phyloP scores from a whole-genome alignment of 2,888 invertebrate species.

The Polia nebulosa region DNA sequence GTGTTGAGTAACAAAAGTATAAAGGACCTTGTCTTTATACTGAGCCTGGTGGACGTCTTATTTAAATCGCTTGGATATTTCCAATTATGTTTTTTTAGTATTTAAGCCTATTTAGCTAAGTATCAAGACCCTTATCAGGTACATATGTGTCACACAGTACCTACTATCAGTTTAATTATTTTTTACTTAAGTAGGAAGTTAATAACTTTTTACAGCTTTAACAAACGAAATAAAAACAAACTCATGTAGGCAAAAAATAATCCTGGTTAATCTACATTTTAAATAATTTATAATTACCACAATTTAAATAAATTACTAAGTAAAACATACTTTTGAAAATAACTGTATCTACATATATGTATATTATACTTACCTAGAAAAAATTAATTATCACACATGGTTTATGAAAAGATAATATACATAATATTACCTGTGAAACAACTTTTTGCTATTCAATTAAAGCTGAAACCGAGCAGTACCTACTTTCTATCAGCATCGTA shows the following conservation, averaged over 20 bases:
- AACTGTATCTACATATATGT: too few species aligned
- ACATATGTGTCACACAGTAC: too few species aligned
- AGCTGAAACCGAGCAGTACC: conserved; percentile 1
- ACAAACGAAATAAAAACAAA: neutral
- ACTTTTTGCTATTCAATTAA: conserved; percentile 20
- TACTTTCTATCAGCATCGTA: conserved; percentile 36
- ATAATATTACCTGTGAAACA: neutral
- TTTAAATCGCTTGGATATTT: too few species aligned
- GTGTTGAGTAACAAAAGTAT: neutral
- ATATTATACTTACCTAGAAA: too few species aligned
- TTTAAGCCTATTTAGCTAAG: too few species aligned
- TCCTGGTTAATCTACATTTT: too few species aligned
- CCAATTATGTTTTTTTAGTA: too few species aligned
- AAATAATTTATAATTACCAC: neutral
- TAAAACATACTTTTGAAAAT: neutral
- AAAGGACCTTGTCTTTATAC: neutral
- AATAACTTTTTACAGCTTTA: too few species aligned
- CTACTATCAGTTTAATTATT: too few species aligned
- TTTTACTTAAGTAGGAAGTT: neutral
- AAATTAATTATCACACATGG: too few species aligned
- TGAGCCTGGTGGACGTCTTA: neutral
- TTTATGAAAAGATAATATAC: too few species aligned
- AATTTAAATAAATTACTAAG: neutral
- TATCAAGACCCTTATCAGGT: too few species aligned
- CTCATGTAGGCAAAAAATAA: neutral